A percentile compares a stretch with the other conserved stretches of the same genome.
These are phyloP conservation scores for Cryptoblepharus egeriae DNA, from an alignment of 2,797 vertebrate species.

Conservation along the genomic window DNA sequence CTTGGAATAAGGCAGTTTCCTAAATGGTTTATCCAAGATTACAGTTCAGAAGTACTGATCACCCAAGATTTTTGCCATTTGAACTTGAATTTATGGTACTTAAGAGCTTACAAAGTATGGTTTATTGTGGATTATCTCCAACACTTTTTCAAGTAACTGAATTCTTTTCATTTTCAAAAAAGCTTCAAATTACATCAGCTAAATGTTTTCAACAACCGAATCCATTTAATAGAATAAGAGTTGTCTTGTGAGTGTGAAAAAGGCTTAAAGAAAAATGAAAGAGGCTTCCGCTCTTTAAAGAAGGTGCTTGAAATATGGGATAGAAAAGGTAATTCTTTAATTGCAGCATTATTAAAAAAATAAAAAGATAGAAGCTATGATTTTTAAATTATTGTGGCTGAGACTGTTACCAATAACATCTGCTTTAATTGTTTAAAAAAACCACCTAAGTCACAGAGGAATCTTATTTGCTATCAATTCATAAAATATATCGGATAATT, in stretches of 20 bases:
- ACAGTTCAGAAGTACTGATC: not conserved
- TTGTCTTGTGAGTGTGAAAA: not conserved
- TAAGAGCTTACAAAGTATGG: constrained; percentile 7
- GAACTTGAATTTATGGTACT: not conserved
- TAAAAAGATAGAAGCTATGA: not conserved
- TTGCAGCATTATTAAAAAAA: not conserved
- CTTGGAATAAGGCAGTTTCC: too few relatives aligned
- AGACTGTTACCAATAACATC: not conserved
- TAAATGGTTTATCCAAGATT: not conserved
- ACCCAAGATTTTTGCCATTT: not conserved
- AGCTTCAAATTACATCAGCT: not conserved
- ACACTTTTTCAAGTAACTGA: constrained; percentile 9
- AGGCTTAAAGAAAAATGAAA: not conserved
- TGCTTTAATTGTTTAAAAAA: not conserved
- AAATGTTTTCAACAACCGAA: not conserved
- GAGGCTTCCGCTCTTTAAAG: too few relatives aligned
- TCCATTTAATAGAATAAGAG: not conserved
- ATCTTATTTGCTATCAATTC: not conserved
- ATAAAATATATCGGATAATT: constrained; percentile 3
- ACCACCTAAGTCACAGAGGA: not conserved
- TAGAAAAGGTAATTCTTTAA: constrained; percentile 7
- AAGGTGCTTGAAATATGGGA: not conserved
- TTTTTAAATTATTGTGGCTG: constrained; percentile 12
- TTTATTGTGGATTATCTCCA: not conserved
- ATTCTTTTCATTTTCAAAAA: constrained; percentile 26